These are phyloP conservation scores for Drosophila kikkawai DNA, from an alignment of 1,140 invertebrate species.

Conservation along the genomic window DNA sequence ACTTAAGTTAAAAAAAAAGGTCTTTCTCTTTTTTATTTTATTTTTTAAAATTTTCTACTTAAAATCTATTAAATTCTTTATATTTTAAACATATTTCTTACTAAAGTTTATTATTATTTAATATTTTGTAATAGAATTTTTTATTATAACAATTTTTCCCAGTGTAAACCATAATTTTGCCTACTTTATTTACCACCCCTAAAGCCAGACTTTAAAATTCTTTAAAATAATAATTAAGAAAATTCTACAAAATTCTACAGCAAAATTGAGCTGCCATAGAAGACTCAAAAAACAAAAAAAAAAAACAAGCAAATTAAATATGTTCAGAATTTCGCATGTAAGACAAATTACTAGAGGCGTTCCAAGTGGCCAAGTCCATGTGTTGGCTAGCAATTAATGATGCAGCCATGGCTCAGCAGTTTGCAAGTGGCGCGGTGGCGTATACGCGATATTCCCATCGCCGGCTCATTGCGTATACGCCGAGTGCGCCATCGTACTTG, in stretches of 20 bases:
- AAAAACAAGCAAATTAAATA: neutral
- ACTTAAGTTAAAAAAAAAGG: neutral
- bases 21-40: neutral
- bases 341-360: conserved; percentile 56
- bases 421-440: conserved; percentile 66
- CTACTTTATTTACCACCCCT: neutral
- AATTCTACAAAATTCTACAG: conserved; percentile 17
- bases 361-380: conserved; percentile 18
- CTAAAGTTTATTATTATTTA: neutral
- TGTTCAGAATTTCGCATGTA: conserved; percentile 41
- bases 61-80: too few relatives aligned
- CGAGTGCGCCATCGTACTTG: conserved; percentile 54
- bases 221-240: conserved; percentile 29
- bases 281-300: neutral
- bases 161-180: conserved; percentile 9
- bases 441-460: conserved; percentile 67
- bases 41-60: too few relatives aligned
- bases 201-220: conserved; percentile 9
- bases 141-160: neutral
- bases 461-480: conserved; percentile 61
- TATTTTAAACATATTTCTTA: too few relatives aligned
- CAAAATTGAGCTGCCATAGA: conserved; percentile 4
- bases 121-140: too few relatives aligned
- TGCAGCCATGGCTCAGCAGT: conserved; percentile 72
- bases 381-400: conserved; percentile 65